phyloP scores from a whole-genome alignment of 1,140 invertebrate genomes.

The Propsilocerus akamusi region DNA sequence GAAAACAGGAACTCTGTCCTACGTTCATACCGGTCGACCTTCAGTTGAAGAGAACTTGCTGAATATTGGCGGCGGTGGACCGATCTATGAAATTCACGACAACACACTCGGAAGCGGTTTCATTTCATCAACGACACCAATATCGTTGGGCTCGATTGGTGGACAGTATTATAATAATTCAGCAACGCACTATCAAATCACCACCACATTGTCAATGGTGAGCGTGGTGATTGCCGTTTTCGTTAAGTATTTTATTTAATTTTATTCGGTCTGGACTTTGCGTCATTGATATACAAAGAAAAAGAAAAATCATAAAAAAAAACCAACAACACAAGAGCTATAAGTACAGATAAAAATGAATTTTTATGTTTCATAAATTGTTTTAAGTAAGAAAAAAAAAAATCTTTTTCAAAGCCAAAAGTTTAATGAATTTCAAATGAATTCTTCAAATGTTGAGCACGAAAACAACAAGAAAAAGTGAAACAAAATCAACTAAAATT shows the following conservation, averaged over 20 bases:
- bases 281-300: background rate
- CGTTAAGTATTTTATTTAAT: conserved; percentile 2
- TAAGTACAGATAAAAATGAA: too few species aligned
- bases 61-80: background rate
- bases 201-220: background rate
- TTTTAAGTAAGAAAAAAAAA: too few species aligned
- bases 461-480: background rate
- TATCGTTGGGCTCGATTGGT: background rate
- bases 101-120: conserved; percentile 3
- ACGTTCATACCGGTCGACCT: conserved; percentile 29
- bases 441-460: background rate
- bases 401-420: background rate
- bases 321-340: too few species aligned
- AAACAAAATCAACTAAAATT: background rate
- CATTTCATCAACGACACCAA: conserved; percentile 8
- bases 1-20: conserved; percentile 34
- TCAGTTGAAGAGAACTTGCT: background rate
- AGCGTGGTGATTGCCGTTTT: background rate
- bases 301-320: too few species aligned
- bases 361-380: background rate
- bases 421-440: conserved; percentile 3
- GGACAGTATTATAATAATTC: background rate
- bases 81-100: background rate
- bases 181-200: background rate
- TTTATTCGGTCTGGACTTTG: background rate